Evolutionary conservation across 2,797 vertebrate genomes (phyloP).

Genomic region (Setipinna tenuifilis): DNA sequence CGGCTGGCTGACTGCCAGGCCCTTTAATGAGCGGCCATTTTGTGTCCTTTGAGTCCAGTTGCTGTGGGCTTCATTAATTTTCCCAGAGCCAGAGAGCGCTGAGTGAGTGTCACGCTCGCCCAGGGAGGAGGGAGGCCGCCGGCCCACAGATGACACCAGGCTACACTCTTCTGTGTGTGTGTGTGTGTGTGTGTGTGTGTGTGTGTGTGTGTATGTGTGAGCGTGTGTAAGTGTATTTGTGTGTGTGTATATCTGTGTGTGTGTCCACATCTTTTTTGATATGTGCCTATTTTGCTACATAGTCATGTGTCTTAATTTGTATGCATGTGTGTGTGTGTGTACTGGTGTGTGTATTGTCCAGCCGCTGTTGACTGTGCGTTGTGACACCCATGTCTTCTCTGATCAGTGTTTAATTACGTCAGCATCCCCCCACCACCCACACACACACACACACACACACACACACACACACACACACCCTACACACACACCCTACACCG

Average conservation of each 20-base stretch:
- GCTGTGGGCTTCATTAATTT: slow-evolving; percentile 76
- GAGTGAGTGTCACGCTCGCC: slow-evolving; percentile 39
- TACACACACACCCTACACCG: neutral
- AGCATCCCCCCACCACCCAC: slow-evolving; percentile 63
- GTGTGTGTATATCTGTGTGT: neutral
- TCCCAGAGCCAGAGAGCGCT: slow-evolving; percentile 54
- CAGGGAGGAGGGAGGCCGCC: slow-evolving; percentile 31
- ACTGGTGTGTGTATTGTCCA: slow-evolving; percentile 55
- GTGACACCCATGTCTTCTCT: slow-evolving; percentile 81
- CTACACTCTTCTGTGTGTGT: neutral
- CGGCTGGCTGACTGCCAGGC: slow-evolving; percentile 60
- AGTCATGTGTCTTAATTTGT: neutral
- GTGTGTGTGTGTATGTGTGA: neutral
- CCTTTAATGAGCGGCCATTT: slow-evolving; percentile 77
- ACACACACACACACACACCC: no score
- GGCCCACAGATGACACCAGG: slow-evolving; percentile 39
- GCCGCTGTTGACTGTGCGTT: slow-evolving; percentile 79
- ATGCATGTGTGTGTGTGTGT: slow-evolving; percentile 9
- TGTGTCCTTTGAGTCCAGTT: slow-evolving; percentile 71
- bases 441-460: no score
- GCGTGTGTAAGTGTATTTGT: neutral
- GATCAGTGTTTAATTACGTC: slow-evolving; percentile 88
- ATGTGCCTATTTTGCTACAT: neutral
- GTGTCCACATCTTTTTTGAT: no score
- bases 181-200: neutral